Evolutionary conservation across 2,113 vertebrate genomes (phyloP).

Genomic region (Clarias magur): DNA sequence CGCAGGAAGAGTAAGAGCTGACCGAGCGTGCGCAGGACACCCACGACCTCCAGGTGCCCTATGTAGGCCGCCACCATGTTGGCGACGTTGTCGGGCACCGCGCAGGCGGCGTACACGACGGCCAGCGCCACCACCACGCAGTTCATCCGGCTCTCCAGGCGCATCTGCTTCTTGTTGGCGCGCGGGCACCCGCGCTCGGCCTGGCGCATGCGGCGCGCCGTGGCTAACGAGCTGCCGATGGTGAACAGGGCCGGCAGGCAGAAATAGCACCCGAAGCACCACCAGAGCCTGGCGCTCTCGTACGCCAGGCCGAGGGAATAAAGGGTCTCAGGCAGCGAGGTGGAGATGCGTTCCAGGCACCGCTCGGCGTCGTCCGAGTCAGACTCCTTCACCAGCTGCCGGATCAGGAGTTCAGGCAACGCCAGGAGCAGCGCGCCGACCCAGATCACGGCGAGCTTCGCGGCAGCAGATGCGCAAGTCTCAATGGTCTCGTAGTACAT

Average conservation of each 20-base stretch:
- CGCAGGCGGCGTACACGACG: constrained; percentile 93
- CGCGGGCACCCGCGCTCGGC: constrained; percentile 89
- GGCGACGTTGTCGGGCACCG: constrained; percentile 97
- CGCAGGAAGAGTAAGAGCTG: constrained; percentile 96
- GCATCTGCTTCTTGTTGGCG: constrained; percentile 93
- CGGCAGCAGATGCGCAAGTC: constrained; percentile 91
- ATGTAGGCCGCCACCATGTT: constrained; percentile 96
- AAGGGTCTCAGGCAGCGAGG: constrained; percentile 86
- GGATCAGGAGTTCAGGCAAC: constrained; percentile 90
- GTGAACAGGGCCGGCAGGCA: constrained; percentile 96
- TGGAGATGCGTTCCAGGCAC: constrained; percentile 89
- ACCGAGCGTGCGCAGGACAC: constrained; percentile 90
- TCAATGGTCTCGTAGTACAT: constrained; percentile 99
- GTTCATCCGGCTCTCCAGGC: constrained; percentile 98
- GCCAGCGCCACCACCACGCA: constrained; percentile 95
- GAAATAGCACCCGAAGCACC: constrained; percentile 98
- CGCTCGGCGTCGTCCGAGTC: constrained; percentile 71
- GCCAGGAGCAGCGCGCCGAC: constrained; percentile 90
- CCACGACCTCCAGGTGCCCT: constrained; percentile 87
- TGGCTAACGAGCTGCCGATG: constrained; percentile 91
- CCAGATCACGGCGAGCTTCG: constrained; percentile 97
- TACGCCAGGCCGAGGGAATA: constrained; percentile 94
- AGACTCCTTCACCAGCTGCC: constrained; percentile 86
- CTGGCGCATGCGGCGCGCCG: constrained; percentile 87
- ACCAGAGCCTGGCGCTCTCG: constrained; percentile 92